Evolutionary conservation across 2,888 invertebrate species (phyloP).

Genomic region (Eulithis testata): DNA sequence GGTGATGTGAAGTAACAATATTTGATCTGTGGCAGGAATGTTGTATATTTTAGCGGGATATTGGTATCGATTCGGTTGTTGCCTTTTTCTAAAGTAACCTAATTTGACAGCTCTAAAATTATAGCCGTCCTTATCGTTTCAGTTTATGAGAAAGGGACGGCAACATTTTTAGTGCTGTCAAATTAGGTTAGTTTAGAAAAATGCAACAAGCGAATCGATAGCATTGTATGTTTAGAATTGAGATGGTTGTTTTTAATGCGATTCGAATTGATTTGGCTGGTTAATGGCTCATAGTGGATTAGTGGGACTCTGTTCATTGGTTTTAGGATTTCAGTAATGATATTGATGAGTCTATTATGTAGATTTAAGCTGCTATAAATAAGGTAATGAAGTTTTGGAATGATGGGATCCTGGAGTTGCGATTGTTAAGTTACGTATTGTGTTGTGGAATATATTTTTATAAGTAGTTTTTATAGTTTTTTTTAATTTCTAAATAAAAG

Average conservation of each 20-base stretch:
- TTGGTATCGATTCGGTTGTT: too few species aligned
- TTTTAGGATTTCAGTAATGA: conserved; percentile 24
- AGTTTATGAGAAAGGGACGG: too few species aligned
- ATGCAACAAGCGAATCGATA: too few species aligned
- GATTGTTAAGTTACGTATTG: too few species aligned
- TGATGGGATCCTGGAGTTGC: background rate
- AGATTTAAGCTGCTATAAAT: conserved; percentile 1
- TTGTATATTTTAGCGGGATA: conserved; percentile 34
- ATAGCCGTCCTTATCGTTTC: too few species aligned
- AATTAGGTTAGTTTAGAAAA: too few species aligned
- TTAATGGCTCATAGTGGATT: conserved; percentile 22
- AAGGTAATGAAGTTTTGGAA: conserved; percentile 1
- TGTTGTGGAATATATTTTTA: too few species aligned
- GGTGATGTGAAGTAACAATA: background rate
- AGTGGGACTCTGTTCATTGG: conserved; percentile 24
- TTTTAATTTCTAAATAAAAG: too few species aligned
- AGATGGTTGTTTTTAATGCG: conserved; percentile 18
- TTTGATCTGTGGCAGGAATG: conserved; percentile 1
- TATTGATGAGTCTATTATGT: conserved; percentile 18
- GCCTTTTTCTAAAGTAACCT: too few species aligned
- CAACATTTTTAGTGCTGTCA: too few species aligned
- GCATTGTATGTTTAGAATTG: conserved; percentile 19
- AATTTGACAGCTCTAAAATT: too few species aligned
- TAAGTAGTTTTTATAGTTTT: too few species aligned
- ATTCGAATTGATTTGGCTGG: conserved; percentile 25